phyloP scores from a whole-genome alignment of 1,140 invertebrate genomes.

The Drosophila sucinea region DNA sequence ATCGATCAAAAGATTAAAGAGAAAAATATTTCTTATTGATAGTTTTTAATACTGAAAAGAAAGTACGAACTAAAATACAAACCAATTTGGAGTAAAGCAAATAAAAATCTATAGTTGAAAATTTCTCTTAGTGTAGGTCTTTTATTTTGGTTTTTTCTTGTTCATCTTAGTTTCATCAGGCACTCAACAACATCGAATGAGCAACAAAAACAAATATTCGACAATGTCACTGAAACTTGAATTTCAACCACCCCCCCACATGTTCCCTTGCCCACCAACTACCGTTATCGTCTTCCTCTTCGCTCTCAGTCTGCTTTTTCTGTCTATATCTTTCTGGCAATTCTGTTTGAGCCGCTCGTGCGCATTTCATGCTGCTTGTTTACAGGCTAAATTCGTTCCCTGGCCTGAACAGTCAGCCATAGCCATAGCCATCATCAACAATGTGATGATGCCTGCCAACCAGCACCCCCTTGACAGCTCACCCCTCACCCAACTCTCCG shows the following conservation, averaged over 20 bases:
- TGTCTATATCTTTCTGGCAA: constrained; percentile 5
- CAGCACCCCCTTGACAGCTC: no score
- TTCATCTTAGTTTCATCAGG: constrained; percentile 8
- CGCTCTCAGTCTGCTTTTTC: not conserved
- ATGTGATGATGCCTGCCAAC: constrained; percentile 14
- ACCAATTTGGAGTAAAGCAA: not conserved
- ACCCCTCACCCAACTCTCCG: not conserved
- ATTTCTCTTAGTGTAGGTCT: constrained; percentile 1
- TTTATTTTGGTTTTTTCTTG: not conserved
- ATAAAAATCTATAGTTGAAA: not conserved
- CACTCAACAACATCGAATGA: constrained; percentile 10
- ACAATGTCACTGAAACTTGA: constrained; percentile 15
- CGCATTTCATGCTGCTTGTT: constrained; percentile 19
- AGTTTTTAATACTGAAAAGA: no score
- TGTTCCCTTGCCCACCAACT: not conserved
- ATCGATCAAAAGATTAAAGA: no score
- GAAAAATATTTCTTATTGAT: no score
- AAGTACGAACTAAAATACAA: not conserved
- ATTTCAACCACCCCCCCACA: no score
- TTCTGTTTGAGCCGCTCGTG: constrained; percentile 17
- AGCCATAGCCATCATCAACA: constrained; percentile 25
- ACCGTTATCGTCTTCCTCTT: not conserved
- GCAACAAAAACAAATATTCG: constrained; percentile 11
- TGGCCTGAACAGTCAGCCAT: constrained; percentile 20
- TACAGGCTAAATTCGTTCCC: constrained; percentile 15